Conservation (phyloP, 2,113 vertebrate species). For the Peromyscus maniculatus region DNA sequence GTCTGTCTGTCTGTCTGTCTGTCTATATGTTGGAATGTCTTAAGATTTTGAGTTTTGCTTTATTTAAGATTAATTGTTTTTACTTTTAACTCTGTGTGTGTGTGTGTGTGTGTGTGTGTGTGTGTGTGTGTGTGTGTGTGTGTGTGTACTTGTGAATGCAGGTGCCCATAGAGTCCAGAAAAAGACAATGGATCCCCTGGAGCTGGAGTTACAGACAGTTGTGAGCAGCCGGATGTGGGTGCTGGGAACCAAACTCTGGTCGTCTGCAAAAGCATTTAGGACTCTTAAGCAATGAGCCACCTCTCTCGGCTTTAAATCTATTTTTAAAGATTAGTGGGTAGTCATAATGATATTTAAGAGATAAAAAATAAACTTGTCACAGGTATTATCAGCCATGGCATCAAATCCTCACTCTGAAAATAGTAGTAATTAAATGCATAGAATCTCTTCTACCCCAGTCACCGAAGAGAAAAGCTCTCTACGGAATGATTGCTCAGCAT, state of each 20-base stretch:
- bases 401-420: conserved; percentile 19
- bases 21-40: background rate
- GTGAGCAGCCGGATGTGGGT: background rate
- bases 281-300: background rate
- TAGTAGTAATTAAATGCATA: background rate
- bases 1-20: background rate
- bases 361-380: background rate
- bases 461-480: background rate
- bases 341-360: background rate
- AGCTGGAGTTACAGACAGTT: background rate
- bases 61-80: background rate
- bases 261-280: background rate
- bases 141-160: no score
- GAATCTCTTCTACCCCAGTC: background rate
- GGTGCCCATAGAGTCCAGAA: background rate
- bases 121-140: background rate
- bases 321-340: conserved; percentile 26
- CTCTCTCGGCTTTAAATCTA: background rate
- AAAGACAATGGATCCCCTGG: background rate
- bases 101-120: background rate
- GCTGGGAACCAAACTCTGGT: background rate
- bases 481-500: background rate
- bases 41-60: background rate
- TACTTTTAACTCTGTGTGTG: background rate
- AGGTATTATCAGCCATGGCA: background rate